These are phyloP conservation scores for Pedetes capensis DNA, from an alignment of 2,113 vertebrate species.

Conservation along the genomic window DNA sequence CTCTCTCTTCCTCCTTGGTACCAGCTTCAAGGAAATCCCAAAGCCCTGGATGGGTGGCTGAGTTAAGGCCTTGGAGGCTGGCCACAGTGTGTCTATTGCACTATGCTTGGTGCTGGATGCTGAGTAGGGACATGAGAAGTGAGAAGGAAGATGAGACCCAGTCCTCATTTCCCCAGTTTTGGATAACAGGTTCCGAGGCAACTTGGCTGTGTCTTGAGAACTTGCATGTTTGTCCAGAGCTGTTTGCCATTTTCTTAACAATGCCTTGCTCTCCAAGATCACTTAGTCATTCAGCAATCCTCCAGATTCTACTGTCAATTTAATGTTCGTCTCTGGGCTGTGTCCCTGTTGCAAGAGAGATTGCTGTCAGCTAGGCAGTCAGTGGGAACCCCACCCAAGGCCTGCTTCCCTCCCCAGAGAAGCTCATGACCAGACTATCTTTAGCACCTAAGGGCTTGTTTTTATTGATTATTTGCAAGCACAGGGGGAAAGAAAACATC, in stretches of 20 bases:
- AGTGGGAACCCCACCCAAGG: not conserved
- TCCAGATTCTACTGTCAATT: not conserved
- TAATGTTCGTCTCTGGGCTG: not conserved
- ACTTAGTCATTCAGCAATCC: not conserved
- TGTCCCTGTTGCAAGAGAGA: not conserved
- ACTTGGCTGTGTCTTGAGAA: not conserved
- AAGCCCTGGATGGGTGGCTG: not conserved
- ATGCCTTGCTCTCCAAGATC: not conserved
- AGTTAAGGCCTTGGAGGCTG: not conserved
- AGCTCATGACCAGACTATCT: not conserved
- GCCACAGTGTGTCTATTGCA: not conserved
- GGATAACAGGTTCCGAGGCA: no score
- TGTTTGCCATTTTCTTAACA: not conserved
- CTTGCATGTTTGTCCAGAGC: not conserved
- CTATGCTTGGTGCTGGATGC: not conserved
- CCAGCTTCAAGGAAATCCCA: no score
- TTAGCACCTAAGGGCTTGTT: slow-evolving; percentile 35
- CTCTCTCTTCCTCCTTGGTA: no score
- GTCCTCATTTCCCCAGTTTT: not conserved
- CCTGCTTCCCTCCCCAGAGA: not conserved
- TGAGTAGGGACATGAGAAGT: not conserved
- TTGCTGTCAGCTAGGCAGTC: not conserved
- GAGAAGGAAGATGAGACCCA: not conserved
- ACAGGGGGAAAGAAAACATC: not conserved
- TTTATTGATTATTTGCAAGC: not conserved